phyloP scores from a whole-genome alignment of 2,797 vertebrate genomes.

The Onychomys torridus region DNA sequence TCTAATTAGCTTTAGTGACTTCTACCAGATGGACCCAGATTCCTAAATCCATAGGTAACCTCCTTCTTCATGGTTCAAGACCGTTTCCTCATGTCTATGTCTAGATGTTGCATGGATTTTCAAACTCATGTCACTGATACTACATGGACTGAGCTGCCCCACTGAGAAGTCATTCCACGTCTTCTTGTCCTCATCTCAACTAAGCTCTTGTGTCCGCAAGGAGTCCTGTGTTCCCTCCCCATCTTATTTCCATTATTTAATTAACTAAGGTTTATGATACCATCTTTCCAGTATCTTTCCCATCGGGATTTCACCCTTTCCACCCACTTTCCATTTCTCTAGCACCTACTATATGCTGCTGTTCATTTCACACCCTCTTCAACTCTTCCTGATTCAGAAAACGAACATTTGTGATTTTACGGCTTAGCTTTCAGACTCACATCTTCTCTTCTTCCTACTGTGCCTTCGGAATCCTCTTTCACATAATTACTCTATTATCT shows the following conservation, averaged over 20 bases:
- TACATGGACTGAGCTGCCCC: not conserved
- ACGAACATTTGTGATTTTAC: not conserved
- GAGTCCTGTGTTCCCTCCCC: not conserved
- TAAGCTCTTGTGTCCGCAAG: not conserved
- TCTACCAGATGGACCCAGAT: not conserved
- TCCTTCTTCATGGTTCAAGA: not conserved
- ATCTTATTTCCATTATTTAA: not conserved
- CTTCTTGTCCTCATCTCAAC: not conserved
- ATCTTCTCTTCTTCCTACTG: not conserved
- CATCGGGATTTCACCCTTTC: not conserved
- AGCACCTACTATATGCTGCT: not conserved
- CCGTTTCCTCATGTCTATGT: not conserved
- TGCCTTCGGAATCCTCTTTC: not conserved
- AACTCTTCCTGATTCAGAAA: not conserved
- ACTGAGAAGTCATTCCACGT: not conserved
- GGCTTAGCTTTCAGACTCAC: not conserved
- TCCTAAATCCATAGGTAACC: not conserved
- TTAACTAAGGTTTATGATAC: not conserved
- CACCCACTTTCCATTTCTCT: not conserved
- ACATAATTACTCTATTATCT: conserved; percentile 39
- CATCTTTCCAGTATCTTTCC: not conserved
- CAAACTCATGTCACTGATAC: not conserved
- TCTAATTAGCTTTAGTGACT: not conserved
- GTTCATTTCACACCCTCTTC: not conserved
- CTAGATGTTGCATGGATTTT: not conserved